Conservation (phyloP, 2,113 vertebrate genomes). For the Chroicocephalus ridibundus region DNA sequence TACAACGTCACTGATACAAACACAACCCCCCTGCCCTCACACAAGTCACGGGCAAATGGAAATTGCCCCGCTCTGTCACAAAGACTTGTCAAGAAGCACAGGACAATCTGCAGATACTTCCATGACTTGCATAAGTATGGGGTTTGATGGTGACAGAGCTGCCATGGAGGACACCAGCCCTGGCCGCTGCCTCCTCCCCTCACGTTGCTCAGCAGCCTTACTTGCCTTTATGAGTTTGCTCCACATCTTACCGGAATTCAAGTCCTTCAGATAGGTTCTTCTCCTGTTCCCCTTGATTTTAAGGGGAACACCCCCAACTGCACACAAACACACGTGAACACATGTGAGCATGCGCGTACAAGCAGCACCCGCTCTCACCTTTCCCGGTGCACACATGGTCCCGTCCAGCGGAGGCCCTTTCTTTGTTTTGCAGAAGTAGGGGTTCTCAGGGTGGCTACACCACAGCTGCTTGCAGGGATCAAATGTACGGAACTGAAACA, state of each 20-base stretch:
- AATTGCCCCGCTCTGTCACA: neutral
- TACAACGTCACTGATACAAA: neutral
- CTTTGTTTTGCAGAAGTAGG: slow-evolving; percentile 99
- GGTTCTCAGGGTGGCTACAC: slow-evolving; percentile 98
- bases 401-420: slow-evolving; percentile 97
- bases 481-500: slow-evolving; percentile 91
- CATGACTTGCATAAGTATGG: accelerated
- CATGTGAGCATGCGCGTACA: accelerated
- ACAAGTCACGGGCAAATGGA: accelerated
- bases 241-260: neutral
- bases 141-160: neutral
- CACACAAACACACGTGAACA: accelerated
- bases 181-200: neutral
- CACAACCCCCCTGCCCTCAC: neutral
- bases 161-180: neutral
- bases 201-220: neutral
- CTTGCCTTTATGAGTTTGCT: neutral
- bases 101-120: neutral
- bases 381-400: slow-evolving; percentile 91
- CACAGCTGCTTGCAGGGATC: slow-evolving; percentile 98
- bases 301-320: neutral
- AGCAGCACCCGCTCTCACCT: slow-evolving; percentile 74
- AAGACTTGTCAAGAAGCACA: neutral
- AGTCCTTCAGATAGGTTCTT: neutral
- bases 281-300: neutral